Evolutionary conservation across 2,888 invertebrate genomes (phyloP).

Genomic region (Noctua pronuba): DNA sequence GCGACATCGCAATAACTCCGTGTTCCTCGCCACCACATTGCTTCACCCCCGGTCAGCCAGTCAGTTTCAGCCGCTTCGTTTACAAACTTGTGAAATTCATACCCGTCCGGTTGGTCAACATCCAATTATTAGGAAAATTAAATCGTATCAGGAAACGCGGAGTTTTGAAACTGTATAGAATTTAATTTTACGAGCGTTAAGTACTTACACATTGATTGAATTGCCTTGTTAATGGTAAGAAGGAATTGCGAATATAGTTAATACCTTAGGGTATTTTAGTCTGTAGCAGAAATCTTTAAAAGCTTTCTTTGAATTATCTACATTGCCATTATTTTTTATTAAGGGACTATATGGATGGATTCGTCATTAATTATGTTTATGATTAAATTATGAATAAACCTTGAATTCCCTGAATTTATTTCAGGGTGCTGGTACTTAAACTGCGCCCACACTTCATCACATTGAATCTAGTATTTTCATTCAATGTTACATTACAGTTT

Average conservation of each 20-base stretch:
- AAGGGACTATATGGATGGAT: neutral
- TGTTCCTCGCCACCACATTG: slow-evolving; percentile 21
- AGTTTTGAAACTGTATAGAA: slow-evolving; percentile 48
- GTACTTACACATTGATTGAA: slow-evolving; percentile 2
- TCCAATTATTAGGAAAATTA: slow-evolving; percentile 48
- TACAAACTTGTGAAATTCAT: slow-evolving; percentile 51
- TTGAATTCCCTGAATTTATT: neutral
- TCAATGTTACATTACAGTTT: neutral
- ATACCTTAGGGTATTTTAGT: neutral
- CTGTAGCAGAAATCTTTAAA: neutral
- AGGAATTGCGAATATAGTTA: neutral
- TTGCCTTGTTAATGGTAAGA: neutral
- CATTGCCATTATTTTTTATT: neutral
- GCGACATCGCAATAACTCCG: slow-evolving; percentile 31
- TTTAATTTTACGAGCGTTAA: slow-evolving; percentile 2
- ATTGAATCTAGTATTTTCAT: neutral
- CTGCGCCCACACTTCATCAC: neutral
- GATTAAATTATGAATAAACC: neutral
- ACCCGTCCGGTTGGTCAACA: slow-evolving; percentile 60
- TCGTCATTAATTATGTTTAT: neutral
- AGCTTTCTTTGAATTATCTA: neutral
- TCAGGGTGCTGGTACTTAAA: no score
- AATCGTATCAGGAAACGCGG: slow-evolving; percentile 24
- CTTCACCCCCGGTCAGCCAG: slow-evolving; percentile 31
- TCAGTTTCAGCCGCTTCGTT: slow-evolving; percentile 46